A percentile compares a stretch with the other conserved stretches of the same genome.
Conservation (phyloP, 1,140 invertebrate genomes). For the Pogonus chalceus region DNA sequence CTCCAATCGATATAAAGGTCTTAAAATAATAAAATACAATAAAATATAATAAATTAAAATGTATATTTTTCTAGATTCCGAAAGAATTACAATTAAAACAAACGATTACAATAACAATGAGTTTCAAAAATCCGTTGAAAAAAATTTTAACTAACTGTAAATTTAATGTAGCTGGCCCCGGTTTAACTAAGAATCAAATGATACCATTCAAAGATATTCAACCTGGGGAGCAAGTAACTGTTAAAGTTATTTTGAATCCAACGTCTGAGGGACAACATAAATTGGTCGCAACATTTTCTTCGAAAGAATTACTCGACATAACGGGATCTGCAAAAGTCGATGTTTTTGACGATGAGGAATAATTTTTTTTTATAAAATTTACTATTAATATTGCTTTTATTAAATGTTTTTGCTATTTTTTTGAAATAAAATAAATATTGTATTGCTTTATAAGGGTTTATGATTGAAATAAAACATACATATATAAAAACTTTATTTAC, state of each 20-base stretch:
- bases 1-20: slow-evolving; percentile 44
- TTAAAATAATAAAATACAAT: not conserved
- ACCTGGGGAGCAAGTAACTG: slow-evolving; percentile 40
- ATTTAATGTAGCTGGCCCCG: slow-evolving; percentile 58
- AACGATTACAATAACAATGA: slow-evolving; percentile 43
- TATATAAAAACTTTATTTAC: no score
- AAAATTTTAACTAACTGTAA: slow-evolving; percentile 48
- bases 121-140: slow-evolving; percentile 60
- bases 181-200: slow-evolving; percentile 46
- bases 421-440: no score
- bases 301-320: slow-evolving; percentile 53
- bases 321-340: slow-evolving; percentile 42
- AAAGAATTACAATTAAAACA: slow-evolving; percentile 44
- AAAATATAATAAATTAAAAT: not conserved
- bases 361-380: no score
- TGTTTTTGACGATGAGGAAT: slow-evolving; percentile 20
- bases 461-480: no score
- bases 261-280: slow-evolving; percentile 40
- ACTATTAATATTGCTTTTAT: no score
- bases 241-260: slow-evolving; percentile 45
- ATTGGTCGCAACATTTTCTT: slow-evolving; percentile 55
- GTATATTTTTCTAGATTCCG: slow-evolving; percentile 40
- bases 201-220: slow-evolving; percentile 42
- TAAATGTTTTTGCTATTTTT: no score
- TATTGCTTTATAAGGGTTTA: no score